Conservation (phyloP, 2,888 invertebrate genomes). For the Dicyrtoma fusca region DNA sequence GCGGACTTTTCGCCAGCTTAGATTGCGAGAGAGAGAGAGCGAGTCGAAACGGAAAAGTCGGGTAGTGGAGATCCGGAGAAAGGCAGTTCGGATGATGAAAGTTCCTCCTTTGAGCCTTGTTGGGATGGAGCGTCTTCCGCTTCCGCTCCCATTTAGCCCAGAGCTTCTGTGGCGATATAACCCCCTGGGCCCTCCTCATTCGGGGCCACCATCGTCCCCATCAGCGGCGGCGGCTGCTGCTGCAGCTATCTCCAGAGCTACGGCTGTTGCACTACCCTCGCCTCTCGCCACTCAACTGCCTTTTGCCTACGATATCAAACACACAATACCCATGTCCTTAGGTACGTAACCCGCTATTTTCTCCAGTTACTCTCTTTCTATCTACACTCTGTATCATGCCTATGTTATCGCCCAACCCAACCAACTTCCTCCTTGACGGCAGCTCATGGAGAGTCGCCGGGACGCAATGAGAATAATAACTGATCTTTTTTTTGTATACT, state of each 20-base stretch:
- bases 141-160: conserved; percentile 77
- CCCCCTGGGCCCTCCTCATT: conserved; percentile 68
- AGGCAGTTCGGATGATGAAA: conserved; percentile 57
- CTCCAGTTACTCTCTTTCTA: conserved; percentile 37
- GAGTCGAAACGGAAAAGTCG: conserved; percentile 41
- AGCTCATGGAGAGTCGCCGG: no score
- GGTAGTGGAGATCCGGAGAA: conserved; percentile 48
- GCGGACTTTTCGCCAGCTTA: conserved; percentile 27
- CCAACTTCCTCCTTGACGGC: no score
- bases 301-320: conserved; percentile 77
- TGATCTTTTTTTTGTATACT: neutral
- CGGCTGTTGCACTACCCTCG: conserved; percentile 56
- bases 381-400: no score
- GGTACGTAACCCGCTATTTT: conserved; percentile 59
- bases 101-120: conserved; percentile 58
- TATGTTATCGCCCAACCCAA: no score
- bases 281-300: conserved; percentile 68
- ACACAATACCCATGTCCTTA: conserved; percentile 79
- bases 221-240: conserved; percentile 56
- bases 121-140: conserved; percentile 73
- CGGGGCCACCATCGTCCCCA: conserved; percentile 58
- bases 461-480: no score
- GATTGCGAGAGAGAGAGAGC: conserved; percentile 15
- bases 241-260: conserved; percentile 47
- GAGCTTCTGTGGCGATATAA: conserved; percentile 83